Base-by-base conservation (phyloP, 1,140 invertebrate species). In the Sminthurides bifidus region DNA sequence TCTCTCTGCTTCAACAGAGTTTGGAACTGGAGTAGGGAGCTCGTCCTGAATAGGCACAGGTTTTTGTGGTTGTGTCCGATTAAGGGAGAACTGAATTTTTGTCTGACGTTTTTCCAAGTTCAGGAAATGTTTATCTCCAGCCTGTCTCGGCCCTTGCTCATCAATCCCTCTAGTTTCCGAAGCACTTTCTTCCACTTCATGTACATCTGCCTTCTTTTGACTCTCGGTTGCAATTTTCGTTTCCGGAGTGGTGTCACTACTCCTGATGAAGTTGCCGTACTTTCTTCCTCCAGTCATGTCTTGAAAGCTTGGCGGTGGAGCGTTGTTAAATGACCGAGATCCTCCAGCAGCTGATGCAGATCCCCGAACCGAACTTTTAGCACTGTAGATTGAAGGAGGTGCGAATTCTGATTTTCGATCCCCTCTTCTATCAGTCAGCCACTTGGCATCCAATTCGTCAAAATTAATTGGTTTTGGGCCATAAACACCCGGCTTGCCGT, bases 341-440 rank as follows among this genome's bases (percentile, higher is more conserved):
- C 37, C 15, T 17, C 27, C 26, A 10, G 50, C 12, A 15, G 24
- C 24, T 48, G 31, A n/a, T 30, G 23, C 48, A 33, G 21, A 5
- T 6, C 3, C 14, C 14, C 26, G 8, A 15, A 43, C 41, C 41
- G n/a, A n/a, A n/a, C n/a, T 59, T 19, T 35, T 19, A 2, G 37
- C 29, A 17, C 21, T 15, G 49, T 65, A 67, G n/a, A 31, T 35
- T 3, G 58, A 46, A 14, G 70, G 69, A 27, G 70, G 70, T 19
- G 69, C 70, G 66, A 71, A 71, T 29, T 71, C 68, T 3, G 27
- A 15, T 12, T 58, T 49, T 52, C 70, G 56, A 23, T 71, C 68
- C 8, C 43, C 43, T 49, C 70, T 45, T 50, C 65, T 53, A 38
- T 67, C 66, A 35, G 66, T 60, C 19, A 72, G 35, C 67, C 68